Conservation (phyloP, 2,113 vertebrate species). For the Melanerpes aurifrons region DNA sequence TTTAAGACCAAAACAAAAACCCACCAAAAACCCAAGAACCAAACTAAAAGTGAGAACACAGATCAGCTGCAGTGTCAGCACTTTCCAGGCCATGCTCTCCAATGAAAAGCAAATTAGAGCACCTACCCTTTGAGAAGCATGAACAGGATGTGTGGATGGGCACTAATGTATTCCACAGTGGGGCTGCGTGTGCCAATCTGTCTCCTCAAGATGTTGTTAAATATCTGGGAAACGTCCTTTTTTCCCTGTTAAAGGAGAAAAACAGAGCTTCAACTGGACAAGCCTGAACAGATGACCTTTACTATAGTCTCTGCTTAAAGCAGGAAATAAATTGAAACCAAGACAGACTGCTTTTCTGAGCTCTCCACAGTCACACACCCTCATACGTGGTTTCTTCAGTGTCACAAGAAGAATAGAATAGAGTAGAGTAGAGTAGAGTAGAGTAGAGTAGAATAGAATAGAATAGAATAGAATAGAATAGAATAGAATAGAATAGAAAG, state of each 20-base stretch:
- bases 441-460: no score
- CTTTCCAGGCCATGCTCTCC: not conserved
- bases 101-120: slow-evolving; percentile 15
- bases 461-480: no score
- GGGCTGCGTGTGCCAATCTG: slow-evolving; percentile 93
- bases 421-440: no score
- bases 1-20: no score
- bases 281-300: not conserved
- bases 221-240: slow-evolving; percentile 98
- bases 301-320: not conserved
- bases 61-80: not conserved
- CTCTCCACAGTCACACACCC: not conserved
- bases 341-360: not conserved
- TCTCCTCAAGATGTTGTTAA: slow-evolving; percentile 97
- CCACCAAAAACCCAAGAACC: no score
- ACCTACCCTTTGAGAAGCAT: slow-evolving; percentile 93
- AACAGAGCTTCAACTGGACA: not conserved
- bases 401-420: not conserved
- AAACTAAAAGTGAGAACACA: not conserved
- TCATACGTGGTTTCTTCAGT: not conserved
- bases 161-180: slow-evolving; percentile 94
- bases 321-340: not conserved
- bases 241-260: slow-evolving; percentile 85
- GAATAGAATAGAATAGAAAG: no score
- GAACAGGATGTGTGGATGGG: slow-evolving; percentile 93